phyloP scores from a whole-genome alignment of 1,140 invertebrate genomes.

The Pogonus chalceus region DNA sequence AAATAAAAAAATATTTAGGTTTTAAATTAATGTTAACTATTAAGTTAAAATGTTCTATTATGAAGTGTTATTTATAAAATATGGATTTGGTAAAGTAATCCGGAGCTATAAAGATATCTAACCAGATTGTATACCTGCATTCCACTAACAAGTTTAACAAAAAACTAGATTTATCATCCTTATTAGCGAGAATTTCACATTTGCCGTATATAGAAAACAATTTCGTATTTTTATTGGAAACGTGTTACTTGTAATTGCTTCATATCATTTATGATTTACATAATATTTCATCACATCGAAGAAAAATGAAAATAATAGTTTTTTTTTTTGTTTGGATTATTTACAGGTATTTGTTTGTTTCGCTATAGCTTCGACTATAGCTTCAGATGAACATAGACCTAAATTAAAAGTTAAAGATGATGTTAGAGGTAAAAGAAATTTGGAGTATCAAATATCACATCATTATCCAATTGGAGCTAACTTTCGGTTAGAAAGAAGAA shows the following conservation, averaged over 20 bases:
- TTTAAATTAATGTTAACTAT: too few relatives aligned
- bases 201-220: background rate
- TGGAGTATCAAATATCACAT: constrained; percentile 40
- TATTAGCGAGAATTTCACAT: background rate
- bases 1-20: too few relatives aligned
- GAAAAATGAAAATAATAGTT: too few relatives aligned
- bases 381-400: constrained; percentile 34
- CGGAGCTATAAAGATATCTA: background rate
- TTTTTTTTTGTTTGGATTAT: too few relatives aligned
- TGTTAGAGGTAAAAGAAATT: constrained; percentile 42
- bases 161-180: constrained; percentile 1
- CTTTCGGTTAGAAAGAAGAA: constrained; percentile 36
- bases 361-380: constrained; percentile 18
- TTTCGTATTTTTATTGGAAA: background rate
- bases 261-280: background rate
- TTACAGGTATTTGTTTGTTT: constrained; percentile 27
- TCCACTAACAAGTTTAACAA: constrained; percentile 3
- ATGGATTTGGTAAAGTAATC: background rate
- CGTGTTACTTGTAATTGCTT: background rate
- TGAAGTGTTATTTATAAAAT: too few relatives aligned
- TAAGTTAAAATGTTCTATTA: too few relatives aligned
- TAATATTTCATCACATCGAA: background rate
- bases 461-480: constrained; percentile 39
- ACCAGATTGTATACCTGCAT: background rate
- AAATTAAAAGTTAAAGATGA: constrained; percentile 35